phyloP scores from a whole-genome alignment of 1,140 invertebrate species.

The Carposina sasakii region DNA sequence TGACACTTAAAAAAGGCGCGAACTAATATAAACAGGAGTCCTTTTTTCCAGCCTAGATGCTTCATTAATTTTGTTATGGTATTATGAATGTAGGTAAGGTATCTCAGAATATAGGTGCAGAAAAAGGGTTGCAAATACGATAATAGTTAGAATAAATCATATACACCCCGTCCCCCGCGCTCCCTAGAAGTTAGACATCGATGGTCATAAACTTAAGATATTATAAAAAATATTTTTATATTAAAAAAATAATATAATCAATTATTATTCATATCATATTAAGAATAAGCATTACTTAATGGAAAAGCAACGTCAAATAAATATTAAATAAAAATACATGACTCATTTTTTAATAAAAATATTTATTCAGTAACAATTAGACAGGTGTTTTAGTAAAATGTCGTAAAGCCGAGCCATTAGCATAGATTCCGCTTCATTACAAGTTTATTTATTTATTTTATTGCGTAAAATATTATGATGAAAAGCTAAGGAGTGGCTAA shows the following conservation, averaged over 20 bases:
- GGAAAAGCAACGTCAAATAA: slow-evolving; percentile 43
- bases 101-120: too few relatives aligned
- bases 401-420: slow-evolving; percentile 37
- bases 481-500: slow-evolving; percentile 12
- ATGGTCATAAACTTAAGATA: too few relatives aligned
- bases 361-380: slow-evolving; percentile 39
- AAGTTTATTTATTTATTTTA: slow-evolving; percentile 29
- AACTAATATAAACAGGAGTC: slow-evolving; percentile 63
- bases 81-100: too few relatives aligned
- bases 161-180: too few relatives aligned
- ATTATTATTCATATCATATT: not conserved
- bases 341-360: slow-evolving; percentile 30
- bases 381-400: slow-evolving; percentile 36
- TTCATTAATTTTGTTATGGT: too few relatives aligned
- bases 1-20: slow-evolving; percentile 70
- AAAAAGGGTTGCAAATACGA: too few relatives aligned
- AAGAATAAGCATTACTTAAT: not conserved
- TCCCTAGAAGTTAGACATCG: too few relatives aligned
- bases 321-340: slow-evolving; percentile 38
- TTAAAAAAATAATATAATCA: too few relatives aligned
- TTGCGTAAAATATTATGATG: slow-evolving; percentile 30
- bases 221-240: too few relatives aligned
- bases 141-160: too few relatives aligned
- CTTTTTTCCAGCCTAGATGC: too few relatives aligned
- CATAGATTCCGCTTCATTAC: slow-evolving; percentile 42